phyloP scores from a whole-genome alignment of 2,797 vertebrate species.

The Siniperca obscura region DNA sequence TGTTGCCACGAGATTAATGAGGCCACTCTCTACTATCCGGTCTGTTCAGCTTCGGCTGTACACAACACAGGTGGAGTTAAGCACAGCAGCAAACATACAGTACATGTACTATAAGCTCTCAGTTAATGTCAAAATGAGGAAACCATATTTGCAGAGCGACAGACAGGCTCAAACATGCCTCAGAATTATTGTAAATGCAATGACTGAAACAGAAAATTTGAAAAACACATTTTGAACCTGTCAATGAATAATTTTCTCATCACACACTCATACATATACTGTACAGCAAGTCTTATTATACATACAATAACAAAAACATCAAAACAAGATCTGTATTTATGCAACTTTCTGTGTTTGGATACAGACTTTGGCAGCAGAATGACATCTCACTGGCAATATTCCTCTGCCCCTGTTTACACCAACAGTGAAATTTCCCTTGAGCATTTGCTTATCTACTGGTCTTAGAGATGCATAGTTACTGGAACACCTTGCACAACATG shows the following conservation, averaged over 20 bases:
- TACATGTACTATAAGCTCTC: neutral
- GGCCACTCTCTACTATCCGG: neutral
- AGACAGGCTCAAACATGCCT: neutral
- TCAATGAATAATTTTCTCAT: neutral
- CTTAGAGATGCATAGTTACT: slow-evolving; percentile 18
- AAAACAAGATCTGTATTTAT: neutral
- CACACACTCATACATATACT: neutral
- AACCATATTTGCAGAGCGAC: neutral
- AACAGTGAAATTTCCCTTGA: slow-evolving; percentile 36
- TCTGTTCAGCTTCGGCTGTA: slow-evolving; percentile 25
- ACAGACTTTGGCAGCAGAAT: neutral
- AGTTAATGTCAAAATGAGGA: neutral
- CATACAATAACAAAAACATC: neutral
- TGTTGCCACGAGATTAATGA: slow-evolving; percentile 31
- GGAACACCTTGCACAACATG: neutral
- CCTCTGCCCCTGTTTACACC: slow-evolving; percentile 32
- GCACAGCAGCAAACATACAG: neutral
- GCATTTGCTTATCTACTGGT: slow-evolving; percentile 15
- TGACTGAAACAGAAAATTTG: neutral
- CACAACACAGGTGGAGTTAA: neutral
- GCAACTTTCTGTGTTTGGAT: slow-evolving; percentile 23
- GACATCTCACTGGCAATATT: slow-evolving; percentile 7
- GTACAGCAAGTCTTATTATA: neutral
- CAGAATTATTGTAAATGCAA: neutral
- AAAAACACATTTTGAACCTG: neutral